Evolutionary conservation across 2,113 vertebrate species (phyloP).

Genomic region (Setophaga kirtlandii): DNA sequence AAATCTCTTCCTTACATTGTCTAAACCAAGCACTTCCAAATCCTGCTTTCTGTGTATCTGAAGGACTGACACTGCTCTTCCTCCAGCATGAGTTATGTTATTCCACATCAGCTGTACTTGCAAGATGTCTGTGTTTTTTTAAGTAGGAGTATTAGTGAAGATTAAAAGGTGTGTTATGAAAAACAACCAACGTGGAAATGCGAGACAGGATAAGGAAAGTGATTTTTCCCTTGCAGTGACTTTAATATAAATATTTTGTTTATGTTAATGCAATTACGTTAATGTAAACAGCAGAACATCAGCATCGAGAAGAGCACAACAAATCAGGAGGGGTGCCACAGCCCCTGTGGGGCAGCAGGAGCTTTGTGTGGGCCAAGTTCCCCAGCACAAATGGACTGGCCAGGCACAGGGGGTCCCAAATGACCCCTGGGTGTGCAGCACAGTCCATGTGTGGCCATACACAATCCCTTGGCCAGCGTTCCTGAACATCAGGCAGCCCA

Average conservation of each 20-base stretch:
- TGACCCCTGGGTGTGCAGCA: not conserved
- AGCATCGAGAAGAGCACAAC: not conserved
- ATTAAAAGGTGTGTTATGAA: not conserved
- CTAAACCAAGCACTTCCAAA: not conserved
- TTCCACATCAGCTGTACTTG: not conserved
- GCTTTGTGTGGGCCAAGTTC: not conserved
- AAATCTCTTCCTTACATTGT: not conserved
- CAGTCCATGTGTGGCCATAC: not conserved
- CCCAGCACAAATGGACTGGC: accelerated
- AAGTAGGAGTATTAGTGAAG: not conserved
- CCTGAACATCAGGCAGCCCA: not conserved
- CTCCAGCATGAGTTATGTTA: not conserved
- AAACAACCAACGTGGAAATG: not conserved
- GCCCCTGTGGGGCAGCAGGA: not conserved
- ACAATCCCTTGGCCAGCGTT: not conserved
- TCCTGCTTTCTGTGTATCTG: not conserved
- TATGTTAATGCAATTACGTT: slow-evolving; percentile 50
- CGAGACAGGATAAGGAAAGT: not conserved
- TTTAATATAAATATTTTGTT: slow-evolving; percentile 37
- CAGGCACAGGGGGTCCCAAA: not conserved
- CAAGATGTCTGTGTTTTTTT: not conserved
- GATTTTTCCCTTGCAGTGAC: not conserved
- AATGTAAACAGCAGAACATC: not conserved
- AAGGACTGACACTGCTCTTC: not conserved
- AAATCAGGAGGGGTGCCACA: not conserved